These are phyloP conservation scores for Ceyx erithaca DNA, from an alignment of 2,797 vertebrate genomes.

Conservation along the genomic window DNA sequence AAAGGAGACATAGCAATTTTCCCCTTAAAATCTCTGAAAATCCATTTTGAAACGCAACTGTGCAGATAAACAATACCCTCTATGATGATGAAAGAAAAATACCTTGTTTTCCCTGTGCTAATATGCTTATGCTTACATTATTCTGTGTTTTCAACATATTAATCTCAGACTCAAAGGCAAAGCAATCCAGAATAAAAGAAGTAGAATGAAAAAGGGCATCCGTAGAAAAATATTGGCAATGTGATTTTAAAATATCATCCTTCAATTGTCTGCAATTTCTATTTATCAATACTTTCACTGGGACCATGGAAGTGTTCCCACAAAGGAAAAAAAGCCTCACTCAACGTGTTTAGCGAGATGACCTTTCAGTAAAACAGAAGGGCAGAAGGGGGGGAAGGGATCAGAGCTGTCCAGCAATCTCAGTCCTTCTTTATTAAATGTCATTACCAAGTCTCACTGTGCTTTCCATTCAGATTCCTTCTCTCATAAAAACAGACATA, in stretches of 20 bases:
- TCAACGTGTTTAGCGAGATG: neutral
- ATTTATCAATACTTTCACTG: constrained; percentile 58
- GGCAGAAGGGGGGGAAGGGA: constrained; percentile 28
- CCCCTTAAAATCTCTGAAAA: neutral
- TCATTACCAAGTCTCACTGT: constrained; percentile 9
- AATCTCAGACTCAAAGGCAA: constrained; percentile 47
- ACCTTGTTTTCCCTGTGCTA: neutral
- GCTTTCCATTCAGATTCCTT: neutral
- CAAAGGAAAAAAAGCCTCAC: constrained; percentile 5
- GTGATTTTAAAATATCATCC: constrained; percentile 70
- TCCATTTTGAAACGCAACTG: constrained; percentile 27
- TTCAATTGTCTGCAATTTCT: constrained; percentile 67
- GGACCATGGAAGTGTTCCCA: constrained; percentile 32
- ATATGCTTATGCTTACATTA: constrained; percentile 40
- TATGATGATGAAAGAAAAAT: neutral
- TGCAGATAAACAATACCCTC: neutral
- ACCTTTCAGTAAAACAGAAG: constrained; percentile 57
- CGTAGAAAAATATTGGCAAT: constrained; percentile 60
- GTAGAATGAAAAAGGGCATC: constrained; percentile 60
- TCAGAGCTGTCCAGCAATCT: constrained; percentile 14
- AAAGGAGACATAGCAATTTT: neutral
- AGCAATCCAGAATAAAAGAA: neutral
- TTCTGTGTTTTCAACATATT: constrained; percentile 44
- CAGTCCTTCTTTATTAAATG: constrained; percentile 40
- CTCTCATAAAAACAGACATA: neutral